A percentile compares a stretch with the other conserved stretches of the same genome.
phyloP scores from a whole-genome alignment of 2,888 invertebrate genomes.

The Lissonota sp. region DNA sequence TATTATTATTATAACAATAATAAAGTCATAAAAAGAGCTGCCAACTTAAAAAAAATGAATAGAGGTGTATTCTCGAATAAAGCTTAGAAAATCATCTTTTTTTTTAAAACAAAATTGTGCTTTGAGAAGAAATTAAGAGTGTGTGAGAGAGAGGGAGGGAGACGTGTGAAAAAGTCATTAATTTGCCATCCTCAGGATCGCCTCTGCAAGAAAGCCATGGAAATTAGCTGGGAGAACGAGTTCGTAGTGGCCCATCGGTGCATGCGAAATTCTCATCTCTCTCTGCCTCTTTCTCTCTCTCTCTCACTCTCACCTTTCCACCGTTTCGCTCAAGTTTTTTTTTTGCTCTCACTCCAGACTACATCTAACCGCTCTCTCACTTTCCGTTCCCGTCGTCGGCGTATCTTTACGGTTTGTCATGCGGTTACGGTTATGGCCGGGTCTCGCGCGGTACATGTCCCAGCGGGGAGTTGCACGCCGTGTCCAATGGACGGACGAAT shows the following conservation, averaged over 20 bases:
- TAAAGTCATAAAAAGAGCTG: neutral
- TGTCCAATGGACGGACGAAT: slow-evolving; percentile 48
- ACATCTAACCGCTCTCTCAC: slow-evolving; percentile 31
- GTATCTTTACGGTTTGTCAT: slow-evolving; percentile 72
- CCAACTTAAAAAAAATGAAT: slow-evolving; percentile 20
- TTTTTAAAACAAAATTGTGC: neutral
- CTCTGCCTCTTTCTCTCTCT: slow-evolving; percentile 1
- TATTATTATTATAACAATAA: neutral
- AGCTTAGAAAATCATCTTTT: neutral
- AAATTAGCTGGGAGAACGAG: slow-evolving; percentile 58
- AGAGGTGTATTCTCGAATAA: slow-evolving; percentile 5
- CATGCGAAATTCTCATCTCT: slow-evolving; percentile 50
- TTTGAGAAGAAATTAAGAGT: no score
- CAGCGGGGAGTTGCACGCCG: slow-evolving; percentile 45
- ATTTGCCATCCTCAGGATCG: slow-evolving; percentile 17
- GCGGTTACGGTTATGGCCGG: slow-evolving; percentile 71
- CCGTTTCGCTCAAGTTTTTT: slow-evolving; percentile 20
- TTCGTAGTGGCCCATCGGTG: slow-evolving; percentile 58
- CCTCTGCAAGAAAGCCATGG: slow-evolving; percentile 29
- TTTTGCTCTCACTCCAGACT: slow-evolving; percentile 16
- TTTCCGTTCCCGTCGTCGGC: slow-evolving; percentile 48
- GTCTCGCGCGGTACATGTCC: slow-evolving; percentile 55
- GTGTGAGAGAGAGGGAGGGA: neutral
- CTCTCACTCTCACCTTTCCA: slow-evolving; percentile 20
- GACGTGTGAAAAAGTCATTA: slow-evolving; percentile 34